Conservation (phyloP, 2,888 invertebrate species). For the Psococerastis gibbosa region DNA sequence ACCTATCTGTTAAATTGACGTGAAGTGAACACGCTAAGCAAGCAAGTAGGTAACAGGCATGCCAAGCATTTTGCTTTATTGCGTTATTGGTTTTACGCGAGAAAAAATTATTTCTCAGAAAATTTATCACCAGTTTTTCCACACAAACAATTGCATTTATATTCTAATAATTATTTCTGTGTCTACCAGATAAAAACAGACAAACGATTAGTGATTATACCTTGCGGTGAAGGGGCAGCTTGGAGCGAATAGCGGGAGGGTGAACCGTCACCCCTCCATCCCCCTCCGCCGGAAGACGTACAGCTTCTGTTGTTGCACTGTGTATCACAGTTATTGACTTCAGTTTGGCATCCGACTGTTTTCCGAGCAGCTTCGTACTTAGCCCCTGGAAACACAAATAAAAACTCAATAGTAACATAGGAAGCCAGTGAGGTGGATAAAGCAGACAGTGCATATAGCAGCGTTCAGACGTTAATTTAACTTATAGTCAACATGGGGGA, state of each 20-base stretch:
- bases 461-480: too few relatives aligned
- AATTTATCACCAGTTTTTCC: too few relatives aligned
- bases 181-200: constrained; percentile 12
- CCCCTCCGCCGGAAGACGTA: constrained; percentile 51
- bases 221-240: constrained; percentile 71
- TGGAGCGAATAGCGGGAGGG: constrained; percentile 62
- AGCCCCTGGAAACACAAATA: constrained; percentile 50
- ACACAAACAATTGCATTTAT: too few relatives aligned
- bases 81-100: too few relatives aligned
- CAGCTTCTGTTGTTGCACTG: constrained; percentile 76
- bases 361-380: constrained; percentile 63
- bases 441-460: too few relatives aligned
- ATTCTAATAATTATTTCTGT: constrained; percentile 4
- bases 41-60: too few relatives aligned
- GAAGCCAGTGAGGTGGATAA: not conserved
- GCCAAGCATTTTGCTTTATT: too few relatives aligned
- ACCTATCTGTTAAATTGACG: too few relatives aligned
- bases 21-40: too few relatives aligned
- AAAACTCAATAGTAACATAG: not conserved
- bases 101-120: too few relatives aligned
- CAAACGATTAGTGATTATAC: constrained; percentile 41
- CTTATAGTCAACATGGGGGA: too few relatives aligned
- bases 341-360: constrained; percentile 57
- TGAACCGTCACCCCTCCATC: constrained; percentile 52
- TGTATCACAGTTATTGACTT: constrained; percentile 79